A percentile compares a stretch with the other conserved stretches of the same genome.
Evolutionary conservation across 1,140 invertebrate species (phyloP).

Genomic region (Lucilia cuprina): DNA sequence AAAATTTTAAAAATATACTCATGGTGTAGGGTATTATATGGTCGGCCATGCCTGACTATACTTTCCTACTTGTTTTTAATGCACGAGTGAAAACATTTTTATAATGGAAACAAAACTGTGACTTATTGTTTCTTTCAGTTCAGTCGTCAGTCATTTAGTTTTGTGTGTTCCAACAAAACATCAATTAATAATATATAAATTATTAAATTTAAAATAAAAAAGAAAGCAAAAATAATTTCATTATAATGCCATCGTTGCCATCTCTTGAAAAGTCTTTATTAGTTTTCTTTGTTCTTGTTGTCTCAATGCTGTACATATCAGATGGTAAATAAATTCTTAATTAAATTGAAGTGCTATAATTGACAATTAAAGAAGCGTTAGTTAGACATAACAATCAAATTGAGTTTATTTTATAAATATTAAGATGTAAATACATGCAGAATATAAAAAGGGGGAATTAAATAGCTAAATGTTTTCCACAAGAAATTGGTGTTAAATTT

Average conservation of each 20-base stretch:
- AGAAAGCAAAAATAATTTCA: background rate
- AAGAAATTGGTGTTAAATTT: too few relatives aligned
- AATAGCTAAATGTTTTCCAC: too few relatives aligned
- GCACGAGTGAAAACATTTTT: too few relatives aligned
- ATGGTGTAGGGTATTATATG: too few relatives aligned
- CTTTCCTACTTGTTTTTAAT: too few relatives aligned
- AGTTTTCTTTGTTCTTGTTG: background rate
- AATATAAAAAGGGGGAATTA: too few relatives aligned
- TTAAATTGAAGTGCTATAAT: background rate
- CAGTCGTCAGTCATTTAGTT: slow-evolving; percentile 5
- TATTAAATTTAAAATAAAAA: background rate
- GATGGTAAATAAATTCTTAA: background rate
- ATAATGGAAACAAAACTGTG: too few relatives aligned
- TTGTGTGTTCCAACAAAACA: background rate
- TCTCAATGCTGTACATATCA: background rate
- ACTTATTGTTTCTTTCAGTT: background rate
- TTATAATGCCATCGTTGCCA: background rate
- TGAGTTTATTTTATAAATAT: background rate
- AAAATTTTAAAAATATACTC: too few relatives aligned
- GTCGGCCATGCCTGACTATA: too few relatives aligned
- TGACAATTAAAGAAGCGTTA: background rate
- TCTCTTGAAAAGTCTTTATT: background rate
- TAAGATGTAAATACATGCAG: background rate
- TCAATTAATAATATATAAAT: background rate
- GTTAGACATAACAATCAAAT: background rate